A percentile compares a stretch with the other conserved stretches of the same genome.
Evolutionary conservation across 2,888 invertebrate species (phyloP).

Genomic region (Drosophila barbarae): DNA sequence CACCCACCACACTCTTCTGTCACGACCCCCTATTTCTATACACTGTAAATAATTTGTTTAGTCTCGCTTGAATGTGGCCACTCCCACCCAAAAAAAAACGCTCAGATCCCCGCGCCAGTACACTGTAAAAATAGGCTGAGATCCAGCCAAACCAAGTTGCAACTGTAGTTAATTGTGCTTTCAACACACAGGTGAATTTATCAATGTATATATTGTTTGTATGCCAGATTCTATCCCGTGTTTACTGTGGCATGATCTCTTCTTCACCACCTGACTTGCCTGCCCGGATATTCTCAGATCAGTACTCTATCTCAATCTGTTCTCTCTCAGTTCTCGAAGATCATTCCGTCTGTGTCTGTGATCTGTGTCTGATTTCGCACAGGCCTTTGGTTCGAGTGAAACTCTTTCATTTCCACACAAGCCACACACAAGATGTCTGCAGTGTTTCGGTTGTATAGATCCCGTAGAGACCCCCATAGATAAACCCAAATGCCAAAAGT

Average conservation of each 20-base stretch:
- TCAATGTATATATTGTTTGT: conserved; percentile 50
- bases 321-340: conserved; percentile 20
- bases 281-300: conserved; percentile 50
- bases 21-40: conserved; percentile 42
- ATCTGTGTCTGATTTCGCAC: conserved; percentile 17
- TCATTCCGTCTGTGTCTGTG: conserved; percentile 9
- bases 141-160: conserved; percentile 55
- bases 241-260: conserved; percentile 68
- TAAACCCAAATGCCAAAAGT: background rate
- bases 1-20: conserved; percentile 30
- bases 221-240: conserved; percentile 43
- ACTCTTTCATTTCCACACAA: conserved; percentile 20
- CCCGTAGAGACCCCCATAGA: conserved; percentile 25
- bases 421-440: conserved; percentile 21
- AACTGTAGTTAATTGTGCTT: conserved; percentile 69
- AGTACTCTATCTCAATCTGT: conserved; percentile 27
- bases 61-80: conserved; percentile 49
- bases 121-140: conserved; percentile 63
- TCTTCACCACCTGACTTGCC: conserved; percentile 48
- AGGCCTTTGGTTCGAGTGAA: conserved; percentile 23
- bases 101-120: conserved; percentile 30
- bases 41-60: conserved; percentile 72
- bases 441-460: conserved; percentile 26
- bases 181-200: conserved; percentile 68
- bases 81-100: conserved; percentile 2